A percentile compares a stretch with the other conserved stretches of the same genome.
Conservation (phyloP, 2,888 invertebrate species). For the Chirona hameri region DNA sequence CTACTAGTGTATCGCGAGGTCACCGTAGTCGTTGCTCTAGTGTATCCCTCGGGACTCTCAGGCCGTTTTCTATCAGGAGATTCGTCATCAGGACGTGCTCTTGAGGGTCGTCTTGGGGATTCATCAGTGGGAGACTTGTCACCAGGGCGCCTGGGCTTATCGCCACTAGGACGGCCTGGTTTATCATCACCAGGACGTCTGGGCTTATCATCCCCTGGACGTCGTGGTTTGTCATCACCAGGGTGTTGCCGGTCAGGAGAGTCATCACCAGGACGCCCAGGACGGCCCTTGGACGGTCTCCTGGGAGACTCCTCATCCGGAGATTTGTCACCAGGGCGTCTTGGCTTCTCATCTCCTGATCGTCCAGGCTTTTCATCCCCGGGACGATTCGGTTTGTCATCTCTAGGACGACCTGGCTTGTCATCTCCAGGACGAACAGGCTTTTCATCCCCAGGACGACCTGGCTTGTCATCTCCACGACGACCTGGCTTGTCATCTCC, state of each 20-base stretch:
- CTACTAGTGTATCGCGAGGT: not conserved
- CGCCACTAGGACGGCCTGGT: not conserved
- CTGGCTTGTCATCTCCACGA: not conserved
- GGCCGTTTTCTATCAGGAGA: not conserved
- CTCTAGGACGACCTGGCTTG: not conserved
- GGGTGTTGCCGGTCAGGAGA: not conserved
- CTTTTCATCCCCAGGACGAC: constrained; percentile 4
- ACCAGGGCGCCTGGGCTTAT: not conserved
- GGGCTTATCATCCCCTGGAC: not conserved
- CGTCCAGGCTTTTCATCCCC: not conserved
- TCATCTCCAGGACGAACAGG: not conserved
- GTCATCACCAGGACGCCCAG: not conserved
- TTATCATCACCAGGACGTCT: not conserved
- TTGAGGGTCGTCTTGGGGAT: not conserved
- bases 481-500: not conserved
- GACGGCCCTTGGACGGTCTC: not conserved
- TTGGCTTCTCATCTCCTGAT: not conserved
- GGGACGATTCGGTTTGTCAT: not conserved
- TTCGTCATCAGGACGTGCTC: not conserved
- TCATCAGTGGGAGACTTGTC: not conserved
- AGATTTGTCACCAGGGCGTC: not conserved
- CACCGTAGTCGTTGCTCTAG: not conserved
- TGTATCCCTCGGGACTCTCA: not conserved
- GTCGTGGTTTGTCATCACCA: not conserved
- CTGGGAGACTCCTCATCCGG: not conserved